Evolutionary conservation across 2,888 invertebrate genomes (phyloP), one percentile per base, ranked within the genome.

Genomic region (Agriopis leucophaearia): DNA sequence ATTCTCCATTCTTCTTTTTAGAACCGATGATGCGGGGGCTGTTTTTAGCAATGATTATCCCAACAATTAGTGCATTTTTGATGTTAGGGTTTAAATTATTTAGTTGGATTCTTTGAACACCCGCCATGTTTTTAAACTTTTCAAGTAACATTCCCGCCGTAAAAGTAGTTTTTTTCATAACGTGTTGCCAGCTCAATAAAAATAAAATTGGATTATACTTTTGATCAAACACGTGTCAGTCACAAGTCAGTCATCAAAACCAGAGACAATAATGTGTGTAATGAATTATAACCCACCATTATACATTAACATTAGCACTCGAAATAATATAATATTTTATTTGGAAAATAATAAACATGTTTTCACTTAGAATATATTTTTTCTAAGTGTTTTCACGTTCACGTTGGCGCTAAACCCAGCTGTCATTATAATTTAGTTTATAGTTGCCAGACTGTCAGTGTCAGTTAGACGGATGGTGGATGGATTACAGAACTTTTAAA

Each of bases 11-110:
- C 83, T 94, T 93, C 81, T 93, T 94, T 77, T 92, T 94, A 4
- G 88, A 88, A 45, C 88, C 87, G 74, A 95, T 87, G 64, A 86
- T 89, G 66, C 94, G 94, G 2, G 96, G 95, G 72, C 92, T 93
- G 75, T 94, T 95, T 88, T 96, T 96, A 3, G 95, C 95, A 72
- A 96, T 96, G 52, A 96, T 94, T 36, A 96, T 94, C 10, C 94
- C 95, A 42, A 95, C 88, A 70, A 95, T 94, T 6, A 92, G 80
- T 51, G 90, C 89, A 78, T 92, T 94, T 79, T 86, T 89, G 35
- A 91, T 70, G 69, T 92, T 92, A 10, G 88, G 82, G 77, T 92
- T 93, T 70, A 94, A 85, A 81, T 88, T 85, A 80, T 91, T 92
- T 47, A 94, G 74, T 59, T 76, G 75, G 63, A 92, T 76, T 84